A percentile compares a stretch with the other conserved stretches of the same genome.
These are phyloP conservation scores for Hypomecis punctinalis DNA, from an alignment of 2,888 invertebrate species.

Conservation along the genomic window DNA sequence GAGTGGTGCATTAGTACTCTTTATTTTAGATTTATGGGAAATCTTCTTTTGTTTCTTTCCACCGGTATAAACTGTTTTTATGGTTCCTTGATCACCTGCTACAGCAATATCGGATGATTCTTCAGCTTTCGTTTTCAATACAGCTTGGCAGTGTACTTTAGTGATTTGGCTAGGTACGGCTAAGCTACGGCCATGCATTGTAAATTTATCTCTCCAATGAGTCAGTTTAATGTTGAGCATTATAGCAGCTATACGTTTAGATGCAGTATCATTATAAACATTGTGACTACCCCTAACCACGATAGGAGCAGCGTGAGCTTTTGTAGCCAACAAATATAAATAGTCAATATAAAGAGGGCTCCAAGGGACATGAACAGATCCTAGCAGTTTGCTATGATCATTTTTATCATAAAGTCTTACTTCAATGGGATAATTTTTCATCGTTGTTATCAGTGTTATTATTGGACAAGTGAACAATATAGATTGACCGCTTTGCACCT, in stretches of 20 bases:
- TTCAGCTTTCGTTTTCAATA: slow-evolving; percentile 36
- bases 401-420: slow-evolving; percentile 60
- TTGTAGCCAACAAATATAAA: slow-evolving; percentile 50
- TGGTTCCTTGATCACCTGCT: slow-evolving; percentile 47
- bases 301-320: slow-evolving; percentile 44
- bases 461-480: slow-evolving; percentile 54
- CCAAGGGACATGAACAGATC: slow-evolving; percentile 66
- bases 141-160: slow-evolving; percentile 20
- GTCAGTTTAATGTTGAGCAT: slow-evolving; percentile 62
- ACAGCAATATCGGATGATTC: slow-evolving; percentile 27
- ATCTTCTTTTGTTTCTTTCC: slow-evolving; percentile 41
- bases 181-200: slow-evolving; percentile 40
- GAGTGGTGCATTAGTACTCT: slow-evolving; percentile 9
- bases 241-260: slow-evolving; percentile 63
- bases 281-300: slow-evolving; percentile 53
- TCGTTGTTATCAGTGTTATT: slow-evolving; percentile 55
- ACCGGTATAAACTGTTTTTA: slow-evolving; percentile 55
- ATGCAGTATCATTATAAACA: slow-evolving; percentile 62
- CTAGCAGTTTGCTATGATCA: slow-evolving; percentile 53
- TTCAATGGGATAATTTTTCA: slow-evolving; percentile 66
- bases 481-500: slow-evolving; percentile 53
- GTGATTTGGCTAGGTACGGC: slow-evolving; percentile 38
- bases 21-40: slow-evolving; percentile 30
- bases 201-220: slow-evolving; percentile 51
- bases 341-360: slow-evolving; percentile 57